Evolutionary conservation across 2,113 vertebrate species (phyloP), one percentile per base, ranked within the genome.

Genomic region (Danio rerio): DNA sequence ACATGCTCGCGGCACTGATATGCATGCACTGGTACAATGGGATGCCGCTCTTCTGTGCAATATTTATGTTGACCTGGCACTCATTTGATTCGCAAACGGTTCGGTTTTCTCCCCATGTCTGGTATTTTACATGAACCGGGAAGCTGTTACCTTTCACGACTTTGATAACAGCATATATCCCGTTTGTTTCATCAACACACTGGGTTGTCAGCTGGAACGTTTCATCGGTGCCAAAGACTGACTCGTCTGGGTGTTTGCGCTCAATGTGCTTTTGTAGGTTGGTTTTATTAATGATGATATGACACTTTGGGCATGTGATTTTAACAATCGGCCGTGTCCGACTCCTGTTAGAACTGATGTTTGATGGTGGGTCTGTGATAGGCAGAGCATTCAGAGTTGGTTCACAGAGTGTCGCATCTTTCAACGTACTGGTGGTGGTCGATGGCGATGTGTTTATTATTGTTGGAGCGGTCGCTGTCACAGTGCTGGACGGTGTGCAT

Each of bases 21-120:
- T 83, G 81, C 58, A 70, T 52, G 66, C 74, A 83, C 45, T 83
- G 74, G 47, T 78, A 78, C 6, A 63, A 68, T 9, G 55, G n/a
- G 18, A 83, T 18, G 21, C 74, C 65, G 50, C 63, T 83, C 16
- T 74, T 83, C 15, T 50, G 66, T 16, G 50, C 81, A 5, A 83
- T 45, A 8, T 71, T 53, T 16, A 71, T 71, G 74, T 78, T 83
- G 13, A 77, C 15, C 45, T 70, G 63, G 45, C 74, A 83, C 20
- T 69, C 73, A 5, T 43, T 70, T 1, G 65, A 77, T 61, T 83
- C 81, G 31, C 81, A 78, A 53, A 78, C 45, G 16, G 15, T 45
- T 9, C 59, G 53, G 55, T 58, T 52, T 58, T 69, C 72, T 43
- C 6, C 81, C 43, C 21, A 52, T 42, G 15, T 45, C 53, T 82